A percentile compares a stretch with the other conserved stretches of the same genome.
Evolutionary conservation across 2,113 vertebrate genomes (phyloP).

Genomic region (Heterotis niloticus): DNA sequence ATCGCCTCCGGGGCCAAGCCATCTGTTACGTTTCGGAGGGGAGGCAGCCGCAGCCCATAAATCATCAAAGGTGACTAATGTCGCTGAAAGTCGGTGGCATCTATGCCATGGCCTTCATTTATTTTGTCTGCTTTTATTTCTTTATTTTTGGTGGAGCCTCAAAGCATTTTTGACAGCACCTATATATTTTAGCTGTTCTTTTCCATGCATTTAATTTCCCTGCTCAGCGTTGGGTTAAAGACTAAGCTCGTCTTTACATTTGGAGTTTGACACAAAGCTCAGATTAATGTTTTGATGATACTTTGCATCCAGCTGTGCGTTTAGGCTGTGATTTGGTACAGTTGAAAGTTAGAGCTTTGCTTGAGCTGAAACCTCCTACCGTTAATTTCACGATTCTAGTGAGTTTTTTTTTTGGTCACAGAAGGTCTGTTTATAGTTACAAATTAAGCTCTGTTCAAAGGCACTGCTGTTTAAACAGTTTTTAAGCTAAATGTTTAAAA

Average conservation of each 20-base stretch:
- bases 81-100: not conserved
- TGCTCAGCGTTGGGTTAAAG: not conserved
- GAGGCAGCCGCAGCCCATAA: slow-evolving; percentile 9
- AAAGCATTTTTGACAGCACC: not conserved
- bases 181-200: no score
- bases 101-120: not conserved
- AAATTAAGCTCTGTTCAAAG: not conserved
- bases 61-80: slow-evolving; percentile 18
- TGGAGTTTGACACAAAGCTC: not conserved
- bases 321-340: not conserved
- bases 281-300: not conserved
- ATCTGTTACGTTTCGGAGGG: slow-evolving; percentile 24
- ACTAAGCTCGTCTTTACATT: not conserved
- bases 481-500: not conserved
- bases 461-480: not conserved
- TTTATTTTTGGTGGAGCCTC: not conserved
- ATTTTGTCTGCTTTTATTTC: not conserved
- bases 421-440: not conserved
- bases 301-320: not conserved
- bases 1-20: slow-evolving; percentile 22
- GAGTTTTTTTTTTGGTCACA: no score
- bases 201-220: not conserved
- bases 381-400: no score
- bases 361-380: no score
- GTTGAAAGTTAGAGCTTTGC: no score